phyloP scores from a whole-genome alignment of 2,888 invertebrate species.

The Lysandra coridon region DNA sequence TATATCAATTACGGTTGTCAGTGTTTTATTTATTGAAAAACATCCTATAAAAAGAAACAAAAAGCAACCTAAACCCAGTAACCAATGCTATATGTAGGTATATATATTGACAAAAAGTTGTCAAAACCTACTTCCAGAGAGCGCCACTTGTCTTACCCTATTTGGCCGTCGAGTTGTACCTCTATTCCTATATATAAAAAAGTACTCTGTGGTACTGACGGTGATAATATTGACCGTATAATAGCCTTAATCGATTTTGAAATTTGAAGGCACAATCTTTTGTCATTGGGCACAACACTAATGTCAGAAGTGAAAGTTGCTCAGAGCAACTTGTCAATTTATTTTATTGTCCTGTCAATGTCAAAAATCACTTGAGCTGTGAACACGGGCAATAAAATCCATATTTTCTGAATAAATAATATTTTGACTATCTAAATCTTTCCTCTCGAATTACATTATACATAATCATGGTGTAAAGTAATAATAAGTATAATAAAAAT shows the following conservation, averaged over 20 bases:
- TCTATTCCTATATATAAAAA: too few species aligned
- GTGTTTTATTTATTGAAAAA: too few species aligned
- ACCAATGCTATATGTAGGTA: too few species aligned
- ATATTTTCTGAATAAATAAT: background rate
- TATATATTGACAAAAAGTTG: too few species aligned
- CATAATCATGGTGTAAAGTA: slow-evolving; percentile 12
- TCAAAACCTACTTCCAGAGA: too few species aligned
- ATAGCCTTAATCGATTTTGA: background rate
- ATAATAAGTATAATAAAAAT: slow-evolving; percentile 44
- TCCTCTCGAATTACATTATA: background rate
- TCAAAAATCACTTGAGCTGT: background rate
- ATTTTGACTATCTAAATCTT: background rate
- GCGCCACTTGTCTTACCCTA: too few species aligned
- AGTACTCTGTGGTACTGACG: too few species aligned
- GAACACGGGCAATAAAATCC: background rate
- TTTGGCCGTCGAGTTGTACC: too few species aligned
- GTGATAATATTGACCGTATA: too few species aligned
- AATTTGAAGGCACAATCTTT: background rate
- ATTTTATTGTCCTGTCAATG: background rate
- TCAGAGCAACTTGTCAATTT: background rate
- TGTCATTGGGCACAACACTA: background rate
- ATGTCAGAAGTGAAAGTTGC: background rate
- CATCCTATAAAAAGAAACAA: too few species aligned
- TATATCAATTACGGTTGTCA: too few species aligned
- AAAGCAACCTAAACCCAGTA: too few species aligned